These are phyloP conservation scores for Drosophila fuyamai DNA, from an alignment of 1,140 invertebrate species.

Conservation along the genomic window DNA sequence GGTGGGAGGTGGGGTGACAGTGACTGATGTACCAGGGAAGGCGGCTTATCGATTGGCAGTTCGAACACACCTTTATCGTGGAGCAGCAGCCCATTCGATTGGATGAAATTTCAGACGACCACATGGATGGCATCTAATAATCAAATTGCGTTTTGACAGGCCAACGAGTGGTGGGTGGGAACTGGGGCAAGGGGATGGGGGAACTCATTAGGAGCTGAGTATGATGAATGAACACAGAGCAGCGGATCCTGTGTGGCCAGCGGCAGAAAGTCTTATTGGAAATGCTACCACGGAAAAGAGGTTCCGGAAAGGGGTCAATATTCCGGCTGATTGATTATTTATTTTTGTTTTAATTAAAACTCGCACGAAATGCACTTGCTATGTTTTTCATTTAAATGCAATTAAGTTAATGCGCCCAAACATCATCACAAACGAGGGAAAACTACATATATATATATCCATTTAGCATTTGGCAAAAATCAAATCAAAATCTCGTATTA, in stretches of 20 bases:
- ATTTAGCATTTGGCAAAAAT: constrained; percentile 65
- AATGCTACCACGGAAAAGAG: constrained; percentile 3
- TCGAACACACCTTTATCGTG: constrained; percentile 78
- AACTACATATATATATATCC: constrained; percentile 39
- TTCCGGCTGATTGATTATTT: constrained; percentile 19
- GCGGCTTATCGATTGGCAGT: constrained; percentile 80
- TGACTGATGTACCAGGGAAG: constrained; percentile 79
- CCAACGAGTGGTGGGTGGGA: constrained; percentile 21
- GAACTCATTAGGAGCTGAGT: constrained; percentile 69
- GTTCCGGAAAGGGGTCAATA: background rate
- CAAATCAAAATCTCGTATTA: constrained; percentile 70
- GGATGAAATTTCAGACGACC: constrained; percentile 74
- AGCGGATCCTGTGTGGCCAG: constrained; percentile 49
- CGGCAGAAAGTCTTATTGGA: constrained; percentile 13
- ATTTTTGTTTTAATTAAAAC: constrained; percentile 69
- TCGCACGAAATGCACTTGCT: constrained; percentile 48
- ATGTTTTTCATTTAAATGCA: constrained; percentile 74
- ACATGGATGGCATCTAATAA: constrained; percentile 61
- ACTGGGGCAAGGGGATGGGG: constrained; percentile 3
- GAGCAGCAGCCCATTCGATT: constrained; percentile 65
- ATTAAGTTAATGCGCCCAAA: constrained; percentile 69
- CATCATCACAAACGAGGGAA: constrained; percentile 13
- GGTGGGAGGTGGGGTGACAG: constrained; percentile 63
- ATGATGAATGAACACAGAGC: constrained; percentile 61
- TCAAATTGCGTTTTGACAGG: constrained; percentile 81